Base-by-base conservation (phyloP, 2,797 vertebrate genomes). In the Acipenser ruthenus region DNA sequence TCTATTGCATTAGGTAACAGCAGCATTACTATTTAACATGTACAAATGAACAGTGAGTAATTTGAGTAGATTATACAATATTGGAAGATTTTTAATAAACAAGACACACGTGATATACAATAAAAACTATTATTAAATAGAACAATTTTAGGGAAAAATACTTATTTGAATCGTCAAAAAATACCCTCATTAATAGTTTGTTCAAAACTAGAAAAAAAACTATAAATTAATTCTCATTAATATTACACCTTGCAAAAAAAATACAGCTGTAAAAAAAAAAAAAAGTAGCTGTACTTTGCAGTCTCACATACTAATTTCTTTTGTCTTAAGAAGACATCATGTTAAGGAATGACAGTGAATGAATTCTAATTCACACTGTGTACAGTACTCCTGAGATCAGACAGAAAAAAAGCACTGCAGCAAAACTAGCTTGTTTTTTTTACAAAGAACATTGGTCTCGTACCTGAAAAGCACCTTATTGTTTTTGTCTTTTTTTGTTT, bases 231-330 rank as follows among this genome's bases (percentile, higher is more conserved):
- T 61, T 50, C 49, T 50, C 55, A 65, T 65, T 71, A 67, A 53
- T 65, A 65, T 69, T 50, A 49, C 62, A 64, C 71, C 74, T 75
- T 79, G 78, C 77, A 82, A 79, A 80, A 71, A 71, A 63, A 60
- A 63, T 66, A 79, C 71, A 68, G 69, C 62, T 61, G 58, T 48
- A 48, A 11, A 67, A 37, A 52, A 49, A 59, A 59, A 53, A 63
- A 18, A 51, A 12, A 68, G 50, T 10, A 18, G 58, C 47, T 55
- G 9, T 52, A 50, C 64, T 50, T 50, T 37, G 11, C 51, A 53
- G 11, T 65, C 60, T 49, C 8, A 37, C 2, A 37, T 37, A 37
- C 4, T 37, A 1, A 18, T 18, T 64, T 11, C 13, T 56, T 51
- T 12, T 12, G 50, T 37, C 23, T 37, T 37, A 37, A 37, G 23